A percentile compares a stretch with the other conserved stretches of the same genome.
These are phyloP conservation scores for Agrochola lota DNA, from an alignment of 2,888 invertebrate genomes.

Conservation along the genomic window DNA sequence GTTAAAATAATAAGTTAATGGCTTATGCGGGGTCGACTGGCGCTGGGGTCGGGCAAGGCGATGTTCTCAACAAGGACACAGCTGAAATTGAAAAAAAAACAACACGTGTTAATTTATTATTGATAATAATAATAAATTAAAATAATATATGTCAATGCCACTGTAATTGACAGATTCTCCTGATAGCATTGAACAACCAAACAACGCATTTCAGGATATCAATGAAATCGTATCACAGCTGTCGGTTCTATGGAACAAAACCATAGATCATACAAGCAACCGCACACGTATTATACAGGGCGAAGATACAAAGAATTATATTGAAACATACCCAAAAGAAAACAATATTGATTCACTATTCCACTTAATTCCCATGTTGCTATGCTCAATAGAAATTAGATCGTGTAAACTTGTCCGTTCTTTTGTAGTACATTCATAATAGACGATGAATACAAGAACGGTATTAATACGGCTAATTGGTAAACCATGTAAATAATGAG, in stretches of 20 bases:
- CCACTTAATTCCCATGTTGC: neutral
- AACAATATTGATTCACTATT: neutral
- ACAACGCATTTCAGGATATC: neutral
- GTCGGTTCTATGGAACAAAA: neutral
- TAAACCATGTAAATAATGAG: neutral
- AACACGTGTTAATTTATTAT: slow-evolving; percentile 12
- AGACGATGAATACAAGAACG: neutral
- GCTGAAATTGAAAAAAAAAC: slow-evolving; percentile 48
- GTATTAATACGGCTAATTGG: slow-evolving; percentile 3
- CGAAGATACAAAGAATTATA: neutral
- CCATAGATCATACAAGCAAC: neutral
- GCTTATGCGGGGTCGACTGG: slow-evolving; percentile 18
- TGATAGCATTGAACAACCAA: neutral
- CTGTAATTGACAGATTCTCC: neutral
- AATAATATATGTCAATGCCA: neutral
- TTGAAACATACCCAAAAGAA: neutral
- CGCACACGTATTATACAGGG: neutral
- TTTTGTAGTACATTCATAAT: neutral
- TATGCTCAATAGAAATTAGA: neutral
- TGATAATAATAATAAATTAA: neutral
- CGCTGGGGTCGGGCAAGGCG: slow-evolving; percentile 50
- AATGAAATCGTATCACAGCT: neutral
- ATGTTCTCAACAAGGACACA: slow-evolving; percentile 45
- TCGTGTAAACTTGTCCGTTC: neutral
- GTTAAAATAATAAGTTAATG: slow-evolving; percentile 28